Conservation (phyloP, 2,888 invertebrate species). For the Papilio elwesi region DNA sequence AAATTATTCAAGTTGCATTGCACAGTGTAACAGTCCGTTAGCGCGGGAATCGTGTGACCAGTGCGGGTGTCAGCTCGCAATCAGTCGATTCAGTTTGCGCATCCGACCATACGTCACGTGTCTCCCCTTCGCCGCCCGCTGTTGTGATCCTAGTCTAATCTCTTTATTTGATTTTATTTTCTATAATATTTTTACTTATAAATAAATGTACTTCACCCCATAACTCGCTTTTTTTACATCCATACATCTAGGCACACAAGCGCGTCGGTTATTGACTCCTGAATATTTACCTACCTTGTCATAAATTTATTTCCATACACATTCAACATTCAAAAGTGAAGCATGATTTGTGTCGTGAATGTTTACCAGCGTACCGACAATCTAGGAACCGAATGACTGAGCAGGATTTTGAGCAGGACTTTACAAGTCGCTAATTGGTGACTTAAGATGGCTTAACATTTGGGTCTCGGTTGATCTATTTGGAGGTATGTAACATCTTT, state of each 20-base stretch:
- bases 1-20: conserved; percentile 17
- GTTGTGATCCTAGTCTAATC: conserved; percentile 26
- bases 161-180: conserved; percentile 35
- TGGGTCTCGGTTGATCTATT: no score
- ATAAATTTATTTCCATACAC: no score
- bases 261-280: no score
- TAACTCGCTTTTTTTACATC: background rate
- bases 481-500: no score
- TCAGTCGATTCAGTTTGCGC: conserved; percentile 76
- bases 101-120: conserved; percentile 61
- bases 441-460: no score
- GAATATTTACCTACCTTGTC: no score
- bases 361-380: no score
- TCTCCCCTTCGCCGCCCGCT: conserved; percentile 29
- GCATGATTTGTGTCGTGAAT: no score
- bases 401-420: no score
- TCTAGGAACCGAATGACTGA: no score
- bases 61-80: conserved; percentile 52
- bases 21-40: conserved; percentile 16
- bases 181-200: conserved; percentile 3
- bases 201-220: background rate
- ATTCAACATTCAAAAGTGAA: no score
- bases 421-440: no score
- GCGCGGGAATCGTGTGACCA: conserved; percentile 47
- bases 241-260: background rate